A percentile compares a stretch with the other conserved stretches of the same genome.
These are phyloP conservation scores for Oeneis ivallda DNA, from an alignment of 2,888 invertebrate species.

Conservation along the genomic window DNA sequence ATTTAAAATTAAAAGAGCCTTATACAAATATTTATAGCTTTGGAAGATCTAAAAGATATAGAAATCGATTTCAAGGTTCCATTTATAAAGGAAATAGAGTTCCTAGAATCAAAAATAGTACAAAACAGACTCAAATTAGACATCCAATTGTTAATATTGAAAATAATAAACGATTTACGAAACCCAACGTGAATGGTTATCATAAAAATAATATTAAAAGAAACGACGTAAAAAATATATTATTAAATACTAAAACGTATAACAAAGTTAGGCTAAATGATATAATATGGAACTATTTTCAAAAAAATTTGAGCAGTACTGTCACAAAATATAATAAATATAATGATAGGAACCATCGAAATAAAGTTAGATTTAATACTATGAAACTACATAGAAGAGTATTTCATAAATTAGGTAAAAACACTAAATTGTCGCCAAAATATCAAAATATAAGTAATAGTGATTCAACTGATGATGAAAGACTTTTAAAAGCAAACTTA, in stretches of 20 bases:
- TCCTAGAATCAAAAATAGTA: neutral
- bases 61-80: too few species aligned
- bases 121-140: neutral
- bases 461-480: conserved; percentile 40
- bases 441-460: neutral
- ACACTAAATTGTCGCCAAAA: neutral
- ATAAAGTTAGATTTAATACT: too few species aligned
- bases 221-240: neutral
- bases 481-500: conserved; percentile 32
- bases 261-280: neutral
- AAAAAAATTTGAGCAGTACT: neutral
- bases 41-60: neutral
- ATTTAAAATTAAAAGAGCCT: neutral
- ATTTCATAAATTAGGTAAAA: neutral
- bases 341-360: neutral
- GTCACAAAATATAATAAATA: neutral
- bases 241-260: neutral
- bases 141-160: neutral
- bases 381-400: neutral
- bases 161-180: neutral
- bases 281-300: neutral
- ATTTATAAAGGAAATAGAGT: too few species aligned
- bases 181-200: neutral
- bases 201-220: neutral
- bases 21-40: neutral